Percentiles rank a stretch among this genome's conserved stretches.
These are phyloP conservation scores for Psophia crepitans DNA, from an alignment of 2,113 vertebrate genomes.

Conservation along the genomic window DNA sequence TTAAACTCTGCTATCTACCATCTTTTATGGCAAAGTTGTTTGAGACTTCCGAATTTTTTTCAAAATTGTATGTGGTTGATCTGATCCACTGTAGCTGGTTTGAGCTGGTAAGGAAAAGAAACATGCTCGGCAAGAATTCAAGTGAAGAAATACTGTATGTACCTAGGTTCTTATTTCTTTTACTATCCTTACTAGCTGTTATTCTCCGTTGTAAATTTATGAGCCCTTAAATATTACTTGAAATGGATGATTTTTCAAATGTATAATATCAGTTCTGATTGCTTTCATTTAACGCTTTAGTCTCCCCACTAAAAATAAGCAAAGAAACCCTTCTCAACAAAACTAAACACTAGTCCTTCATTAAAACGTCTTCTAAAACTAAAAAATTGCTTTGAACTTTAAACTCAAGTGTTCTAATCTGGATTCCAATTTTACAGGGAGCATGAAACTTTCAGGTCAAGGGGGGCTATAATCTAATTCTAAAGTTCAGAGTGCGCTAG, in stretches of 20 bases:
- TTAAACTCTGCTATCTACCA: background rate
- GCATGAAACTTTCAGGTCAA: background rate
- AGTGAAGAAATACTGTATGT: background rate
- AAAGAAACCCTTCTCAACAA: background rate
- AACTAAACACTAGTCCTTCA: background rate
- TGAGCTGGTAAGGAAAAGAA: background rate
- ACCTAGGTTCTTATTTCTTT: background rate
- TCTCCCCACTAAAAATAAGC: background rate
- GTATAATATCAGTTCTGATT: background rate
- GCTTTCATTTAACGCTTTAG: background rate
- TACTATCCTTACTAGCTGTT: background rate
- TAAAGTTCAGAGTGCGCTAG: background rate
- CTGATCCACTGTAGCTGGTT: background rate
- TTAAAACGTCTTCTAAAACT: background rate
- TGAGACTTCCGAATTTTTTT: background rate
- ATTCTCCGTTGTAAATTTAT: background rate
- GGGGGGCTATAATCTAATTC: background rate
- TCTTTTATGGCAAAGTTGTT: background rate
- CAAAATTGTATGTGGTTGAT: background rate
- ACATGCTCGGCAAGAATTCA: background rate
- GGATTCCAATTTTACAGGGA: background rate
- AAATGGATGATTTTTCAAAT: background rate
- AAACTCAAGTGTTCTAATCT: background rate
- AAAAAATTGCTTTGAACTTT: background rate
- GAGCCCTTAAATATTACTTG: background rate